Percentiles rank a stretch among this genome's conserved stretches.
Conservation (phyloP, 2,888 invertebrate genomes). For the Calliopum simillimum region DNA sequence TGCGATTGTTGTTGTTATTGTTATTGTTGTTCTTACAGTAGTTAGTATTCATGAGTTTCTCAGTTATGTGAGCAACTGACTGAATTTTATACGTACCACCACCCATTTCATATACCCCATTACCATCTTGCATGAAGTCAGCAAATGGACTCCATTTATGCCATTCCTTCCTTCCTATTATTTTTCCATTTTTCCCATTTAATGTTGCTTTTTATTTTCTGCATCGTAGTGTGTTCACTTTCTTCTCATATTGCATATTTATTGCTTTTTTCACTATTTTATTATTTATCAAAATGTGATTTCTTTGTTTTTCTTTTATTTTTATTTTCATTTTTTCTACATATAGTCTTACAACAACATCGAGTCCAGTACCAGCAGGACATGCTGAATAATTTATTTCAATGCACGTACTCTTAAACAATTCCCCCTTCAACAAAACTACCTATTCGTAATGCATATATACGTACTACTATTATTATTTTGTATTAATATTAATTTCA, state of each 20-base stretch:
- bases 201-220: conserved; percentile 2
- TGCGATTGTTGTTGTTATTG: background rate
- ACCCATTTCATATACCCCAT: background rate
- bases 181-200: conserved; percentile 10
- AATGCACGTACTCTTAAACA: background rate
- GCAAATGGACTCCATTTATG: background rate
- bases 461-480: too few relatives aligned
- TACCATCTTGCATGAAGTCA: background rate
- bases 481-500: too few relatives aligned
- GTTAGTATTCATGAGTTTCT: conserved; percentile 10
- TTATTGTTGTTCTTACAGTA: background rate
- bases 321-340: conserved; percentile 49
- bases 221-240: background rate
- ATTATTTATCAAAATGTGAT: conserved; percentile 40
- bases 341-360: conserved; percentile 63
- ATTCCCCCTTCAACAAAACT: too few relatives aligned
- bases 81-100: too few relatives aligned
- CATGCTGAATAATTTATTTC: conserved; percentile 56
- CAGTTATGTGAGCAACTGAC: background rate
- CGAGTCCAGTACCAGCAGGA: conserved; percentile 61
- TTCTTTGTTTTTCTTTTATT: conserved; percentile 41
- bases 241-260: conserved; percentile 25
- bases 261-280: conserved; percentile 31
- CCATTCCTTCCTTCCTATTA: background rate
- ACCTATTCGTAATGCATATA: too few relatives aligned